These are phyloP conservation scores for Pissodes strobi DNA, from an alignment of 1,140 invertebrate species.

Conservation along the genomic window DNA sequence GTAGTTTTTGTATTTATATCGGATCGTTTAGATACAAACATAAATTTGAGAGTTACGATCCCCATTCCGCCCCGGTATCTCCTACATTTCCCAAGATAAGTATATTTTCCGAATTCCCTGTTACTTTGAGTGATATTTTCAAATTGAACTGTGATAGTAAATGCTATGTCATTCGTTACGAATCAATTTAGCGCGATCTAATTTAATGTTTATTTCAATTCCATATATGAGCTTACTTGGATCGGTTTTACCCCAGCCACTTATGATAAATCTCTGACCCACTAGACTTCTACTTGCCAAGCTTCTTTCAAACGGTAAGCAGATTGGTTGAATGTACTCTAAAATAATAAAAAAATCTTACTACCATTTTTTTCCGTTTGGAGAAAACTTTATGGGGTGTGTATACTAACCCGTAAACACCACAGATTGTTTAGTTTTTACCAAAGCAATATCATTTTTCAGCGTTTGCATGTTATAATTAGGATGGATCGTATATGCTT, in stretches of 20 bases:
- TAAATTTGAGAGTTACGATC: too few relatives aligned
- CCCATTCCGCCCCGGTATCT: too few relatives aligned
- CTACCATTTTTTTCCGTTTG: not conserved
- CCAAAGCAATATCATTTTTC: slow-evolving; percentile 79
- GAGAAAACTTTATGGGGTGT: not conserved
- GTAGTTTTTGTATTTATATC: too few relatives aligned
- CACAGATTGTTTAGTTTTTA: slow-evolving; percentile 72
- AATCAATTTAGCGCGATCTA: too few relatives aligned
- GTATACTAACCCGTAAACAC: slow-evolving; percentile 38
- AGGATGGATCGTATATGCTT: slow-evolving; percentile 53
- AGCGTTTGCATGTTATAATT: slow-evolving; percentile 70
- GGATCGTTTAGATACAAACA: too few relatives aligned
- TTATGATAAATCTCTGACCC: slow-evolving; percentile 41
- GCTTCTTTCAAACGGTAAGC: slow-evolving; percentile 62
- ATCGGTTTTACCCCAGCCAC: slow-evolving; percentile 56
- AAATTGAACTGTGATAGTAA: too few relatives aligned
- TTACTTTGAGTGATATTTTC: too few relatives aligned
- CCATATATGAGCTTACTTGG: slow-evolving; percentile 34
- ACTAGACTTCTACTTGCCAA: slow-evolving; percentile 18
- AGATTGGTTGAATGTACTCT: slow-evolving; percentile 72
- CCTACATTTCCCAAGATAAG: too few relatives aligned
- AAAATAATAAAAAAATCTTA: slow-evolving; percentile 4
- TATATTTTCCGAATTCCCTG: too few relatives aligned
- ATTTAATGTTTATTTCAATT: too few relatives aligned
- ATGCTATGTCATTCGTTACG: too few relatives aligned